Evolutionary conservation across 2,113 vertebrate species (phyloP).

Genomic region (Protobothrops flavoviridis): DNA sequence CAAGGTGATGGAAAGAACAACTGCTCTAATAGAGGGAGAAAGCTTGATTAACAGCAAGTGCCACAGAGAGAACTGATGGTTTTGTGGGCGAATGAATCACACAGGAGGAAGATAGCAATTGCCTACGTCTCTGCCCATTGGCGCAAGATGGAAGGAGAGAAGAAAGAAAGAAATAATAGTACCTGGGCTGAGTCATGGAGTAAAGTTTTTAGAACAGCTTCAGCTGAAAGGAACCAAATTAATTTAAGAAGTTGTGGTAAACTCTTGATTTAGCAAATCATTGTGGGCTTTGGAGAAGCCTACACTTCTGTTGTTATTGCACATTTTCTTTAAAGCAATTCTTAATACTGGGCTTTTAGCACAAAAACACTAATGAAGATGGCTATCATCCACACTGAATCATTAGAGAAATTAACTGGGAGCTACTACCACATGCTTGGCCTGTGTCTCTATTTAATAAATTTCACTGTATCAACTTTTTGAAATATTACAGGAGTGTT

Average conservation of each 20-base stretch:
- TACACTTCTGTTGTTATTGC: not conserved
- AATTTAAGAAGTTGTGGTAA: not conserved
- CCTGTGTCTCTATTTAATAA: not conserved
- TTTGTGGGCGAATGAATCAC: conserved; percentile 56
- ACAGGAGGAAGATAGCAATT: conserved; percentile 27
- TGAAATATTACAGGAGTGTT: not conserved
- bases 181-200: conserved; percentile 7
- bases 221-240: not conserved
- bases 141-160: conserved; percentile 22
- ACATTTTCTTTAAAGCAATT: not conserved
- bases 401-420: not conserved
- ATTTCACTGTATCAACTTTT: not conserved
- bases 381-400: not conserved
- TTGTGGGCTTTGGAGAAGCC: not conserved
- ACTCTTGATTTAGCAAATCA: not conserved
- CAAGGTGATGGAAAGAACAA: conserved; percentile 58
- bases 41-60: conserved; percentile 63
- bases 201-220: conserved; percentile 8
- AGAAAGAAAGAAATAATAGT: conserved; percentile 20
- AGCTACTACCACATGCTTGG: not conserved
- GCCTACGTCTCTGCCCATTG: conserved; percentile 37
- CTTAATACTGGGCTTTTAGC: not conserved
- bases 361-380: not conserved
- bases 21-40: conserved; percentile 48
- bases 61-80: conserved; percentile 48